Base-by-base conservation (phyloP, 1,140 invertebrate species). In the Bathynomus jamesi region DNA sequence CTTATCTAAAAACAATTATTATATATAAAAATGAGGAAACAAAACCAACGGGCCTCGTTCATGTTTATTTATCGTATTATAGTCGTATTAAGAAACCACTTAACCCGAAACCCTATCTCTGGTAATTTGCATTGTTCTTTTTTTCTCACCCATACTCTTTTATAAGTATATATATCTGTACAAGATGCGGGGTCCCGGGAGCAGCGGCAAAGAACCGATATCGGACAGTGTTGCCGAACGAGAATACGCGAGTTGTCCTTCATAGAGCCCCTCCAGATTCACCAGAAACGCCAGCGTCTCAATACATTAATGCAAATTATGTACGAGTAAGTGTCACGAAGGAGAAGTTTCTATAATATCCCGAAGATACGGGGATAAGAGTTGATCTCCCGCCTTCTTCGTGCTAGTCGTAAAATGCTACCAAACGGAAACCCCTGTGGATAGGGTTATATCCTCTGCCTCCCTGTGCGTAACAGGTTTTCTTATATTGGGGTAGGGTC, bases 181-280 rank as follows among this genome's bases (percentile, higher is more conserved):
- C n/a, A n/a, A 75, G 74, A 60, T 92, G 4, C 88, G 91, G 79
- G 17, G 89, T 95, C 4, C 90, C 89, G 65, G 94, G 94, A 4
- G 92, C 91, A n/a, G 91, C 92, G 72, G 86, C 88, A 21, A 94
- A 94, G 82, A 96, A 96, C 82, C 87, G 94, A 75, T 96, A 96
- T 80, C 89, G 89, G 79, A 90, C 91, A 0, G 93, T 96, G 64
- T 83, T 96, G 76, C 93, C 94, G 4, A 96, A 94, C 81, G 87
- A 91, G 78, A 87, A 89, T 76, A 90, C 90, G 2, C 85, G 92
- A 70, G 90, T 94, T 17, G 82, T 78, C 27, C 66, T 74, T 73
- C 83, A 81, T 73, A 62, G 29, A 8, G 83, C 79, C 75, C 78
- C 83, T 32, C 87, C 89, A 70, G 84, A 85, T 80, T 83, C 83